These are phyloP conservation scores for Ammodytes dubius DNA, from an alignment of 2,113 vertebrate species.

Conservation along the genomic window DNA sequence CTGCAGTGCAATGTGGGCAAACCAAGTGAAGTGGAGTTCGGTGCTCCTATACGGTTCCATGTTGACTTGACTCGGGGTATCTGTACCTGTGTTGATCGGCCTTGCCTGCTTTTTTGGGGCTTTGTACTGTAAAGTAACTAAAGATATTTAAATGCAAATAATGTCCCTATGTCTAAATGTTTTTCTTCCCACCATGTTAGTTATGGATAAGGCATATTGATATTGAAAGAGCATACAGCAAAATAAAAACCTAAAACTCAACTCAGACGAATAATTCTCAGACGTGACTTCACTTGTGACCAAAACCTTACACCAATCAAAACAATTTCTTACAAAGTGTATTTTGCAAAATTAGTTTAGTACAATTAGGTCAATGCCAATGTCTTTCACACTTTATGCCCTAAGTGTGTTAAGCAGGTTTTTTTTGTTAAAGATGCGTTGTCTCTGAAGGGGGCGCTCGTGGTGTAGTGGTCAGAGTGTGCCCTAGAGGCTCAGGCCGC, in stretches of 20 bases:
- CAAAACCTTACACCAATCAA: too few species aligned
- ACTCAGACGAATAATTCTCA: neutral
- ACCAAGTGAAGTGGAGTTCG: constrained; percentile 53
- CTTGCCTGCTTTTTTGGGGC: neutral
- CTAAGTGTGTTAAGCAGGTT: too few species aligned
- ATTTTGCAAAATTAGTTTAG: too few species aligned
- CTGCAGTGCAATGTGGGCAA: constrained; percentile 45
- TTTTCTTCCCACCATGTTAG: neutral
- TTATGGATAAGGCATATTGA: neutral
- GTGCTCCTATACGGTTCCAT: neutral
- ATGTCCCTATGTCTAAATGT: neutral
- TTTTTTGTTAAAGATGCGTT: too few species aligned
- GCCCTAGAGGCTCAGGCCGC: too few species aligned
- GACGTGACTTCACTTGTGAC: neutral
- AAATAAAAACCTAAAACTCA: neutral
- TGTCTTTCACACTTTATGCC: too few species aligned
- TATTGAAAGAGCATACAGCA: neutral
- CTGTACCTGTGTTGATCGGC: neutral
- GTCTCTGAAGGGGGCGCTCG: too few species aligned
- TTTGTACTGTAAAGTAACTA: neutral
- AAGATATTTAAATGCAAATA: too few species aligned
- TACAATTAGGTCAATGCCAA: too few species aligned
- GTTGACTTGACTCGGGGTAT: constrained; percentile 12
- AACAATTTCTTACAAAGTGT: too few species aligned
- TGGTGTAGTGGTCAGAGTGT: too few species aligned